These are phyloP conservation scores for Allophyes oxyacanthae DNA, from an alignment of 2,888 invertebrate genomes.

Conservation along the genomic window DNA sequence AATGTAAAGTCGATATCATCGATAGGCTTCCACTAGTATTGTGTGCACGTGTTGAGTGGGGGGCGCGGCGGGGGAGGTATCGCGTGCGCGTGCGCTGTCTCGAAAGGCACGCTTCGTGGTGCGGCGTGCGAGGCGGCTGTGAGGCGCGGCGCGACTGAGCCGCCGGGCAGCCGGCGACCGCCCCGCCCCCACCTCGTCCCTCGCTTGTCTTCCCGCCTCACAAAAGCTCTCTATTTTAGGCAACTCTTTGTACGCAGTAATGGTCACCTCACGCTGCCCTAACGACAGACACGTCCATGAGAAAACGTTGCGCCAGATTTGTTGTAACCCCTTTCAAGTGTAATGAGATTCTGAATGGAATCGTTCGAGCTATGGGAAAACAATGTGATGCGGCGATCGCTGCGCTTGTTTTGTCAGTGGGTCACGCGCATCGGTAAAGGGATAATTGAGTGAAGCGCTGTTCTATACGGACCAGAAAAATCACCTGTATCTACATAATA, in stretches of 20 bases:
- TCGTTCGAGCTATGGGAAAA: slow-evolving; percentile 84
- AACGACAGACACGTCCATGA: slow-evolving; percentile 89
- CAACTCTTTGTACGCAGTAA: slow-evolving; percentile 88
- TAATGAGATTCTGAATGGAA: slow-evolving; percentile 89
- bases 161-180: slow-evolving; percentile 83
- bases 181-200: slow-evolving; percentile 83
- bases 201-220: slow-evolving; percentile 83
- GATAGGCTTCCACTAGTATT: slow-evolving; percentile 54
- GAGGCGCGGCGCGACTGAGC: slow-evolving; percentile 87
- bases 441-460: slow-evolving; percentile 60
- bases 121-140: slow-evolving; percentile 85
- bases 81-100: slow-evolving; percentile 82
- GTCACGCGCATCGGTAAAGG: slow-evolving; percentile 73
- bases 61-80: slow-evolving; percentile 75
- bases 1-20: slow-evolving; percentile 58
- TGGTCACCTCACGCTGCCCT: slow-evolving; percentile 89
- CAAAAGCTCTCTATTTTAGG: slow-evolving; percentile 90
- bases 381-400: slow-evolving; percentile 75
- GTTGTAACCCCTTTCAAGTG: slow-evolving; percentile 85
- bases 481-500: slow-evolving; percentile 19
- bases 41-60: slow-evolving; percentile 75
- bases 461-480: slow-evolving; percentile 47
- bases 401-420: slow-evolving; percentile 81
- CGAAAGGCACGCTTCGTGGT: slow-evolving; percentile 69
- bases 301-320: slow-evolving; percentile 87